These are phyloP conservation scores for Calidris pugnax DNA, from an alignment of 2,113 vertebrate species.

Conservation along the genomic window DNA sequence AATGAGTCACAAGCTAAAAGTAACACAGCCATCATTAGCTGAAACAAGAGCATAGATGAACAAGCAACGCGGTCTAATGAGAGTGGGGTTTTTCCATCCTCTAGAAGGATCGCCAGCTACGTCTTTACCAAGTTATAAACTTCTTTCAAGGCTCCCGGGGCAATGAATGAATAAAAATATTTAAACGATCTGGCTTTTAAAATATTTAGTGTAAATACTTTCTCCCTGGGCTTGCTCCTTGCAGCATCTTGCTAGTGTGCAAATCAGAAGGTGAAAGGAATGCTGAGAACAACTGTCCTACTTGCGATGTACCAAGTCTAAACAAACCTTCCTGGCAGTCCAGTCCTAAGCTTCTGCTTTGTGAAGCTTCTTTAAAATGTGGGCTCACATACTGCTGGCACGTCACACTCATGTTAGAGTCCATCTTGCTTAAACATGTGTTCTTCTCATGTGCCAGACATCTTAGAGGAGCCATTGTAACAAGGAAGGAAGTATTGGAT, in stretches of 20 bases:
- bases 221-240: not conserved
- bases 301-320: not conserved
- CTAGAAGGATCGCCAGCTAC: not conserved
- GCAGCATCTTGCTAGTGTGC: not conserved
- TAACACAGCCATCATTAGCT: slow-evolving; percentile 10
- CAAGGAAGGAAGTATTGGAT: not conserved
- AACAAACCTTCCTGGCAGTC: not conserved
- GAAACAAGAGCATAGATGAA: not conserved
- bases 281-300: not conserved
- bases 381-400: rapidly evolving
- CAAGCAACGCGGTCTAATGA: not conserved
- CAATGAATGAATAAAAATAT: not conserved
- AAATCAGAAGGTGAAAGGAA: not conserved
- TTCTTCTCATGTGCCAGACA: not conserved
- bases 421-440: not conserved
- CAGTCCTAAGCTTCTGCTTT: not conserved
- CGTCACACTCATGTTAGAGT: rapidly evolving
- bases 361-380: not conserved
- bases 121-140: not conserved
- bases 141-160: not conserved
- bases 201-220: not conserved
- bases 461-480: not conserved
- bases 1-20: slow-evolving; percentile 53
- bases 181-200: not conserved
- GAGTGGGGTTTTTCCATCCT: not conserved